Evolutionary conservation across 2,797 vertebrate species (phyloP).

Genomic region (Propithecus perrieri): DNA sequence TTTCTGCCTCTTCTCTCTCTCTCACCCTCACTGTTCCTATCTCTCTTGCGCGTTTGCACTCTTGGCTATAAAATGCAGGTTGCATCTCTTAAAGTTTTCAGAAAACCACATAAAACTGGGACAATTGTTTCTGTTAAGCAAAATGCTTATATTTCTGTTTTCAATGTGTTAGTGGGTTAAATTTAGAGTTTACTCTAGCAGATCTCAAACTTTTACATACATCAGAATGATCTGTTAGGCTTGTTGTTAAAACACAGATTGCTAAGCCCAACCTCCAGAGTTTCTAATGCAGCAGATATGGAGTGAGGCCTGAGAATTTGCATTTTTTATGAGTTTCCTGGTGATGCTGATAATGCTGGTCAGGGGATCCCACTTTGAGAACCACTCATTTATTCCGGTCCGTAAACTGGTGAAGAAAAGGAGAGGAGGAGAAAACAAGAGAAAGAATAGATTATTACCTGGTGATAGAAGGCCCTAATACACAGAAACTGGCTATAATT

Average conservation of each 20-base stretch:
- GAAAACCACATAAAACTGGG: not conserved
- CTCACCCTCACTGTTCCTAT: not conserved
- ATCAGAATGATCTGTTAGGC: not conserved
- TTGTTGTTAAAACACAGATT: not conserved
- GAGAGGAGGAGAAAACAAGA: not conserved
- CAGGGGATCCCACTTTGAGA: not conserved
- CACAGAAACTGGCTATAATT: not conserved
- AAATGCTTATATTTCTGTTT: not conserved
- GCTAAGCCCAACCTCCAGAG: not conserved
- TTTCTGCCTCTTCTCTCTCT: not conserved
- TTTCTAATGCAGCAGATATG: not conserved
- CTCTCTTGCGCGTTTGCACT: not conserved
- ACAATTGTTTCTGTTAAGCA: not conserved
- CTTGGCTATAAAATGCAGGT: not conserved
- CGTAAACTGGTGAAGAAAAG: not conserved
- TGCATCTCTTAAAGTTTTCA: not conserved
- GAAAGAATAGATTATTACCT: not conserved
- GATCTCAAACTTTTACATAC: not conserved
- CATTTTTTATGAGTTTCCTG: not conserved
- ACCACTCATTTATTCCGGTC: not conserved
- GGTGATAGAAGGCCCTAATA: not conserved
- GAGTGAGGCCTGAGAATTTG: not conserved
- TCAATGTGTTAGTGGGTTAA: not conserved
- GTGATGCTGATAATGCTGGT: not conserved
- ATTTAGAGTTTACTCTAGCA: not conserved